Evolutionary conservation across 2,888 invertebrate species (phyloP).

Genomic region (Papilio elwesi): DNA sequence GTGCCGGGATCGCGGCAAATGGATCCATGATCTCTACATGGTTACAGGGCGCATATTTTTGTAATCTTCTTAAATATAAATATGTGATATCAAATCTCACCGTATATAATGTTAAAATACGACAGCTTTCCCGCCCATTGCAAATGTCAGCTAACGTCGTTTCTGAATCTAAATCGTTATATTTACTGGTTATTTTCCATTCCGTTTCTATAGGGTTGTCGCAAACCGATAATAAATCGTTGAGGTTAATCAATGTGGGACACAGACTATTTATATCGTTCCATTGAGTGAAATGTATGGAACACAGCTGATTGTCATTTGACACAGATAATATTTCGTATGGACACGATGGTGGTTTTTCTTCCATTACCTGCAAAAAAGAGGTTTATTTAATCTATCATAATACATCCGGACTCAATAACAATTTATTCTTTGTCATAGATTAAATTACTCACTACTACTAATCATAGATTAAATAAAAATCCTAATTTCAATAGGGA

Average conservation of each 20-base stretch:
- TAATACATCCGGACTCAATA: neutral
- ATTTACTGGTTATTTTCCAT: constrained; percentile 54
- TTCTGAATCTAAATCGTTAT: constrained; percentile 46
- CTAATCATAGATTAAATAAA: too few species aligned
- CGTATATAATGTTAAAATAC: constrained; percentile 60
- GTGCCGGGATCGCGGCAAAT: too few species aligned
- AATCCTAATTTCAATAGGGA: too few species aligned
- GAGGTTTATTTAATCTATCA: neutral
- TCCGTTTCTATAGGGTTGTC: constrained; percentile 64
- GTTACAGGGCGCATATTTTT: too few species aligned
- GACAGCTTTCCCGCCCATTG: constrained; percentile 57
- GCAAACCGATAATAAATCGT: constrained; percentile 55
- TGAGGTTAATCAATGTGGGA: constrained; percentile 49
- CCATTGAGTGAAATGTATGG: constrained; percentile 49
- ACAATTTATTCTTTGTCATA: too few species aligned
- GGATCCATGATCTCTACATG: too few species aligned
- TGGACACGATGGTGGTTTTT: constrained; percentile 59
- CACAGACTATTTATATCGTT: constrained; percentile 48
- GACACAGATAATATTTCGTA: constrained; percentile 61
- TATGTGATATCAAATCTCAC: constrained; percentile 47
- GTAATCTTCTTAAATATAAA: too few species aligned
- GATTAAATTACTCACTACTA: too few species aligned
- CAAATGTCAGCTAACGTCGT: constrained; percentile 55
- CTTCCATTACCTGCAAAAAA: constrained; percentile 61
- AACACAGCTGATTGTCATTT: constrained; percentile 54